Percentiles rank a stretch among this genome's conserved stretches.
Evolutionary conservation across 2,888 invertebrate genomes (phyloP).

Genomic region (Phortica okadai): DNA sequence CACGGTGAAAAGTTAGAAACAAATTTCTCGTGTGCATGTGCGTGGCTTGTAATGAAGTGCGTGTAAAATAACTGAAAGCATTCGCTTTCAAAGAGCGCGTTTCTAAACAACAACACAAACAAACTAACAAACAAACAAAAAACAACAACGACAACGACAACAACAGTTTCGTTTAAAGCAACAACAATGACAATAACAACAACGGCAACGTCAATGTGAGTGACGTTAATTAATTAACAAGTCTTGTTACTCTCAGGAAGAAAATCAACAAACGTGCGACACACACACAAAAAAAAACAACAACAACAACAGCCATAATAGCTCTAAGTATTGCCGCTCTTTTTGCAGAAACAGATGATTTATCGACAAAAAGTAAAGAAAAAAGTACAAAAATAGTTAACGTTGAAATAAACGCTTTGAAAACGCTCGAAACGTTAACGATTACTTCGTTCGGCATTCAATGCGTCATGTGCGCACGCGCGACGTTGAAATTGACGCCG

Average conservation of each 20-base stretch:
- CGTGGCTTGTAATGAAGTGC: not conserved
- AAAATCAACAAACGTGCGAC: slow-evolving; percentile 26
- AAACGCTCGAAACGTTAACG: not conserved
- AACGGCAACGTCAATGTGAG: not conserved
- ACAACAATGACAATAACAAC: not conserved
- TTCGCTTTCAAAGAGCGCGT: not conserved
- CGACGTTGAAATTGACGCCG: not conserved
- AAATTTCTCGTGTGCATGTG: not conserved
- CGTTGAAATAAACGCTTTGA: not conserved
- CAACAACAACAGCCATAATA: not conserved
- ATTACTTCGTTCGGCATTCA: not conserved
- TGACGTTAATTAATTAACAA: slow-evolving; percentile 38
- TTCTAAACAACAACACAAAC: not conserved
- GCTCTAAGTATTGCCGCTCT: not conserved
- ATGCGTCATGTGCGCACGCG: not conserved
- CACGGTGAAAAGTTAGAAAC: not conserved
- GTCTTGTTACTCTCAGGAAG: slow-evolving; percentile 19
- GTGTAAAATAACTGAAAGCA: not conserved
- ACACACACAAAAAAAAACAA: not conserved
- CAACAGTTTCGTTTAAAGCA: not conserved
- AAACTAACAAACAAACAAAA: not conserved
- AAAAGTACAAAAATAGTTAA: not conserved
- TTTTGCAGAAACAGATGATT: slow-evolving; percentile 18
- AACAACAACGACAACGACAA: not conserved
- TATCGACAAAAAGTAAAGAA: slow-evolving; percentile 15